A percentile compares a stretch with the other conserved stretches of the same genome.
phyloP scores from a whole-genome alignment of 1,140 invertebrate genomes.

The Pseudomyrmex dendroicus region DNA sequence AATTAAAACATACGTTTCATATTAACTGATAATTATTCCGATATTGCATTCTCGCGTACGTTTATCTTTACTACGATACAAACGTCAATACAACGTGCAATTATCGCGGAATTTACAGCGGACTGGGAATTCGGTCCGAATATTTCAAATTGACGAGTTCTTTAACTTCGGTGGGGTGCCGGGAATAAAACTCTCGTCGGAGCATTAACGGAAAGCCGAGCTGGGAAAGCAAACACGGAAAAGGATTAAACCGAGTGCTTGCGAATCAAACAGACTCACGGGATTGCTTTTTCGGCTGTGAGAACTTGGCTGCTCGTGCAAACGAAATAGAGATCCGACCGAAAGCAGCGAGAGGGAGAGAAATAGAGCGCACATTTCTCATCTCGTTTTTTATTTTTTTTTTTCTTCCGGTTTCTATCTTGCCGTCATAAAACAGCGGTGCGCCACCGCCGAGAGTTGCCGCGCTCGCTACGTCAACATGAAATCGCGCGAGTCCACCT shows the following conservation, averaged over 20 bases:
- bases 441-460: not conserved
- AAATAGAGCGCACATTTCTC: not conserved
- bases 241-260: conserved; percentile 69
- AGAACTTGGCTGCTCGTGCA: conserved; percentile 55
- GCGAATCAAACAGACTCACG: conserved; percentile 57
- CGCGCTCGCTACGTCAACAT: not conserved
- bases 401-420: conserved; percentile 46
- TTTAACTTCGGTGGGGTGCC: conserved; percentile 10
- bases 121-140: not conserved
- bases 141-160: conserved; percentile 41
- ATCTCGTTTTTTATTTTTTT: not conserved
- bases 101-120: not conserved
- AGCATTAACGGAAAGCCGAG: conserved; percentile 5
- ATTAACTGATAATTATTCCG: no score
- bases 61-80: no score
- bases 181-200: conserved; percentile 44
- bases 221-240: conserved; percentile 67
- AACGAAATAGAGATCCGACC: conserved; percentile 43
- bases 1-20: no score
- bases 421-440: conserved; percentile 39
- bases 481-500: conserved; percentile 60
- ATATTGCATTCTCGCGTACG: no score
- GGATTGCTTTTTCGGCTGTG: conserved; percentile 55
- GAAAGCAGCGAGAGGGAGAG: not conserved
- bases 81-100: not conserved